Base-by-base conservation (phyloP, 2,888 invertebrate genomes). In the Cephus runcator region DNA sequence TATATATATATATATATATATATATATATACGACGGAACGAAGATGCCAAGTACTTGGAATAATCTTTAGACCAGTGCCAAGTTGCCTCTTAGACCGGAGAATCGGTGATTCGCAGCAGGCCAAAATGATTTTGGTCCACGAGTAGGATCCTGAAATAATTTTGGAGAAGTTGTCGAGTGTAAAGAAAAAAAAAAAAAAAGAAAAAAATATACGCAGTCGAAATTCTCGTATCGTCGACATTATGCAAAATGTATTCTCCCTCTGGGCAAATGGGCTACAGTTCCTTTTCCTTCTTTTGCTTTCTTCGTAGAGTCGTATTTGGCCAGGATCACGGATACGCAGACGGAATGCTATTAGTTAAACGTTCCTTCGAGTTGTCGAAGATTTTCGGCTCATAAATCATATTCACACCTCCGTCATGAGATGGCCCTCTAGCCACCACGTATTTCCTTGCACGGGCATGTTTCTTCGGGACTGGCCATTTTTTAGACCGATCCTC, bases 351-450 rank as follows among this genome's bases (percentile, higher is more conserved):
- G 34, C 34, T 76, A 31, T 23, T 69, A 33, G 76, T 76, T 73
- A 73, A 35, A 76, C 56, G 30, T 15, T 76, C 30, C 33, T 34
- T n/a, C 76, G 74, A 12, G 74, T 75, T 68, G 76, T 76, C 76
- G 34, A 73, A 75, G 73, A 31, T 76, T 78, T 73, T 78, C 71
- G 35, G 73, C 69, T 76, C n/a, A 76, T 78, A 76, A 76, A 78
- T 78, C 78, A 78, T 78, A 78, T 78, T 78, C 76, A 73, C 78
- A 78, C 78, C 78, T 78, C 71, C 71, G 31, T 71, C 71, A 71
- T 12, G 69, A 40, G 69, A 77, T 71, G 40, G 74, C 40, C 75
- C 75, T 69, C 31, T 71, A 75, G 77, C 69, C 34, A 77, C 34
- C 33, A 77, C 40, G 69, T 69, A 40, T 77, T 77, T 77, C 77